Conservation (phyloP, 2,797 vertebrate genomes). For the Dendrocincla tyrannina region DNA sequence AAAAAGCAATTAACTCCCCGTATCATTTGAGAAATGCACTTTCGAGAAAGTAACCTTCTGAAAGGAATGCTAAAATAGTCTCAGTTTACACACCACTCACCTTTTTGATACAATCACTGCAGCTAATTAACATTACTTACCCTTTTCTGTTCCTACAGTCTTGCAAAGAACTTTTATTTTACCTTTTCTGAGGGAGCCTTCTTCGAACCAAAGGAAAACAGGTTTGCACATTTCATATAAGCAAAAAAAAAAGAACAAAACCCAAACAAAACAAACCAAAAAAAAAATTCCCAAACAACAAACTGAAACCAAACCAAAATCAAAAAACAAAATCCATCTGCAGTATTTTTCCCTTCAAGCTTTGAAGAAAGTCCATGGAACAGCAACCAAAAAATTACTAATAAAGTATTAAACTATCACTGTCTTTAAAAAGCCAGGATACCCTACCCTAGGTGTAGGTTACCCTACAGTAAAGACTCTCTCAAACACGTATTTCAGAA, state of each 20-base stretch:
- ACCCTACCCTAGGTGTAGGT: neutral
- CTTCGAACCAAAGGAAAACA: neutral
- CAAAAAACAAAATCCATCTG: neutral
- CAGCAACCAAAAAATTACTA: neutral
- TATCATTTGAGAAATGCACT: neutral
- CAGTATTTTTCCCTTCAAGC: neutral
- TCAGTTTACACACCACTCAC: neutral
- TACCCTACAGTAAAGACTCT: neutral
- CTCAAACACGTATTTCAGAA: neutral
- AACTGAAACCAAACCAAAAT: neutral
- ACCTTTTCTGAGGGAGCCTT: neutral
- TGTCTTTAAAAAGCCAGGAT: neutral
- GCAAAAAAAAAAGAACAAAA: neutral
- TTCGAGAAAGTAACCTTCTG: neutral
- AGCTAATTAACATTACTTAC: neutral
- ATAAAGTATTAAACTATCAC: neutral
- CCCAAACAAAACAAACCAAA: neutral
- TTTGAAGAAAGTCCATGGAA: neutral
- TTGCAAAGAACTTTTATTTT: neutral
- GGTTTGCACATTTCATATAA: neutral
- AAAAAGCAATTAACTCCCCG: neutral
- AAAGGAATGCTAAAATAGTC: neutral
- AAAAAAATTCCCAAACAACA: no score
- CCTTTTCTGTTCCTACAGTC: neutral
- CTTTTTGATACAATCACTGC: neutral